These are phyloP conservation scores for Leptinotarsa lineolata DNA, from an alignment of 1,140 invertebrate genomes.

Conservation along the genomic window DNA sequence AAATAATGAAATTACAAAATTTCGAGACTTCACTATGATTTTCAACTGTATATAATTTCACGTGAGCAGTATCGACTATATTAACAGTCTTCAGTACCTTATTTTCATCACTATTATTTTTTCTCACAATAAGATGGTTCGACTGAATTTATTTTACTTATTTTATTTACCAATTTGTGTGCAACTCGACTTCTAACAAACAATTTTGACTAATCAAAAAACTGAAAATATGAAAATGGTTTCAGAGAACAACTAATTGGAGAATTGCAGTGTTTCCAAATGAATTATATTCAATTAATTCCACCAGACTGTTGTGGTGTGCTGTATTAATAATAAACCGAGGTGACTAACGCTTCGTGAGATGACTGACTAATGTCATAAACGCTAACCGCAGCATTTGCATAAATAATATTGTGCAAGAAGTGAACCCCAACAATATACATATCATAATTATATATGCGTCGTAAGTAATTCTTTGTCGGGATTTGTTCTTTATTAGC, in stretches of 20 bases:
- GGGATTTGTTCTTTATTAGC: background rate
- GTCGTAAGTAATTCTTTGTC: background rate
- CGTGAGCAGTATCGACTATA: too few species aligned
- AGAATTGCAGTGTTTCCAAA: constrained; percentile 1
- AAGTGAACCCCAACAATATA: background rate
- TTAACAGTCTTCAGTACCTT: too few species aligned
- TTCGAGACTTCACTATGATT: too few species aligned
- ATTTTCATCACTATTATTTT: too few species aligned
- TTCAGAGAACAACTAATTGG: background rate
- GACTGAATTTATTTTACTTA: too few species aligned
- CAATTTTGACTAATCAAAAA: too few species aligned
- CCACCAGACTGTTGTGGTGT: background rate
- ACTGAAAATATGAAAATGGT: too few species aligned
- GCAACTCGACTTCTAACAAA: too few species aligned
- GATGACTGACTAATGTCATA: constrained; percentile 19
- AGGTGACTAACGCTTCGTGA: constrained; percentile 13
- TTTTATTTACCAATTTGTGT: too few species aligned
- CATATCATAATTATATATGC: background rate
- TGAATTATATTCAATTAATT: constrained; percentile 13
- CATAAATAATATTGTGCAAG: constrained; percentile 17
- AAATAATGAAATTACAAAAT: too few species aligned
- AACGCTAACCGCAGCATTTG: background rate
- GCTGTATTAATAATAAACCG: constrained; percentile 6
- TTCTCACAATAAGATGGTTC: too few species aligned
- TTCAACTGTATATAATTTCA: too few species aligned